Conservation (phyloP, 2,888 invertebrate species). For the Trichogramma evanescens region DNA sequence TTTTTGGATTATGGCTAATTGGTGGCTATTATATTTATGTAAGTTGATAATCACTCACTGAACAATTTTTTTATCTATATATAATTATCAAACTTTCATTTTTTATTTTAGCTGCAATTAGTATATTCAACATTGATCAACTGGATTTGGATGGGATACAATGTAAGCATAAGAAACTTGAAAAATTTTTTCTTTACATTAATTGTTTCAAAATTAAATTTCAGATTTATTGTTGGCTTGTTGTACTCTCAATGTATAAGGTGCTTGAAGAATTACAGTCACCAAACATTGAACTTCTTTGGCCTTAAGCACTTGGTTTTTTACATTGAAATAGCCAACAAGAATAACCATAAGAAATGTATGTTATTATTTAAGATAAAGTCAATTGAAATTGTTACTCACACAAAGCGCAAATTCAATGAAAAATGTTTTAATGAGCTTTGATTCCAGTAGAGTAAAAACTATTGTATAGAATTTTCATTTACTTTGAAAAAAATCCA, state of each 20-base stretch:
- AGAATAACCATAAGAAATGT: background rate
- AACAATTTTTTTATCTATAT: background rate
- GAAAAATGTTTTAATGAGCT: too few relatives aligned
- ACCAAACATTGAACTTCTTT: conserved; percentile 77
- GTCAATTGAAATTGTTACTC: too few relatives aligned
- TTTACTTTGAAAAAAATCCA: background rate
- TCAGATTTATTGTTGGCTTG: conserved; percentile 81
- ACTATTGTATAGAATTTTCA: too few relatives aligned
- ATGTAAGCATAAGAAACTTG: conserved; percentile 56
- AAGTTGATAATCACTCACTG: conserved; percentile 46
- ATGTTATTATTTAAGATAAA: too few relatives aligned
- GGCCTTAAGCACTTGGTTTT: conserved; percentile 48
- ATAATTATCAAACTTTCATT: background rate
- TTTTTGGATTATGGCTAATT: conserved; percentile 78
- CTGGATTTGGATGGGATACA: conserved; percentile 79
- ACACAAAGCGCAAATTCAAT: too few relatives aligned
- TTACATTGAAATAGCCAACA: background rate
- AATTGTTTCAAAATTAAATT: conserved; percentile 38
- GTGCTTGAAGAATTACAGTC: conserved; percentile 74
- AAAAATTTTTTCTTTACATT: background rate
- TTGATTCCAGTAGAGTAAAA: too few relatives aligned
- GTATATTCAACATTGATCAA: conserved; percentile 69
- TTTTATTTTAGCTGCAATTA: conserved; percentile 62
- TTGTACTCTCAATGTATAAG: conserved; percentile 79
- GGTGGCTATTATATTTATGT: conserved; percentile 89